Evolutionary conservation across 2,888 invertebrate genomes (phyloP), one percentile per base, ranked within the genome.

Genomic region (Cloeon dipterum): DNA sequence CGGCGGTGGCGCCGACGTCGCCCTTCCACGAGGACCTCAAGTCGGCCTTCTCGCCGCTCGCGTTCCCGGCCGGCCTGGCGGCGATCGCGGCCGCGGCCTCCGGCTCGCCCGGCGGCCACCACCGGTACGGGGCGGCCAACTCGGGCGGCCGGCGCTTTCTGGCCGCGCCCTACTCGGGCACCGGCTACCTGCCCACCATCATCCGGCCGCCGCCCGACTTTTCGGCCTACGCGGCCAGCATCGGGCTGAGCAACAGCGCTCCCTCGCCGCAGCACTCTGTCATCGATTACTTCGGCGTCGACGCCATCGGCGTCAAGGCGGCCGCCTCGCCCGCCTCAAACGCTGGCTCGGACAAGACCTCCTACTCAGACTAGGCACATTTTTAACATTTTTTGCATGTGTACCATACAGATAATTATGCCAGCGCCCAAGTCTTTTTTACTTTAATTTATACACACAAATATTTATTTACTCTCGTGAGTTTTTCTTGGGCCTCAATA

Each of bases 81-180:
- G 10, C 53, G 55, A 11, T 54, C 11, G 54, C 57, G 26, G 56
- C 57, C 2, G 54, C 53, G 20, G 40, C 43, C 26, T 14, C n/a
- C 29, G 16, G 16, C 14, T 41, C 42, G 20, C 39, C 43, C 19
- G 32, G 41, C 17, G 39, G 25, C 4, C 36, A 16, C 5, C 70
- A 70, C 4, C 63, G 70, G 1, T 70, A 56, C 49, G 56, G 56
- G 41, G 59, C 61, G 3, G 54, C 56, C 26, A 64, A 65, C 37
- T 63, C 76, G n/a, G 36, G 41, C 19, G 38, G 32, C 18, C 38
- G 82, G 49, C 63, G 82, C 41, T 82, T 83, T 53, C 57, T 83
- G 2, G 72, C 81, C 0, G 81, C 82, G 0, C 82, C 82, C 0
- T 82, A 82, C 52, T 69, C 77, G 13, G 81, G 82, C 4, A 79